Conservation (phyloP, 2,888 invertebrate genomes). For the Orthosia gothica region DNA sequence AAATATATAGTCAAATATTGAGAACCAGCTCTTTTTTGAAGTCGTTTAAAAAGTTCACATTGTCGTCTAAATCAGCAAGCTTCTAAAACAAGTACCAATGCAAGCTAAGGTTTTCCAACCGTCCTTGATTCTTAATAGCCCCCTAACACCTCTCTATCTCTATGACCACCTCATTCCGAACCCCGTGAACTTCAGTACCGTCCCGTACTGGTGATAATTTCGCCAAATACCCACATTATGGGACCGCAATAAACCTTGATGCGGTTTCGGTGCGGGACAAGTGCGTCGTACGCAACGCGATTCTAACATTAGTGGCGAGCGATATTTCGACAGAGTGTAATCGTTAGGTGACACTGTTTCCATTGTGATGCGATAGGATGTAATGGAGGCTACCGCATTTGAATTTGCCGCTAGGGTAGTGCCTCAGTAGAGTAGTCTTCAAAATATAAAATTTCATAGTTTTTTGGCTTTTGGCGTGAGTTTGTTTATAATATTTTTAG, state of each 20-base stretch:
- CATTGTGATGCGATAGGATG: neutral
- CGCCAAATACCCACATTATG: slow-evolving; percentile 30
- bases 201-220: slow-evolving; percentile 28
- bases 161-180: neutral
- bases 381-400: too few relatives aligned
- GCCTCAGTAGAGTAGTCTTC: too few relatives aligned
- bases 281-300: slow-evolving; percentile 53
- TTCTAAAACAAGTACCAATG: neutral
- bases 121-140: neutral
- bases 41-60: too few relatives aligned
- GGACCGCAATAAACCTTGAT: slow-evolving; percentile 49
- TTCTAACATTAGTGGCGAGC: slow-evolving; percentile 60
- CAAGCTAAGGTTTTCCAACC: neutral
- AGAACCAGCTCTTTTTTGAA: too few relatives aligned
- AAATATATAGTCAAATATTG: too few relatives aligned
- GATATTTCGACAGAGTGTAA: slow-evolving; percentile 58
- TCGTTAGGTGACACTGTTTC: slow-evolving; percentile 40
- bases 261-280: slow-evolving; percentile 35
- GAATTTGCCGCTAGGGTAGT: too few relatives aligned
- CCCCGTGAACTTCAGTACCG: slow-evolving; percentile 21
- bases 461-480: too few relatives aligned
- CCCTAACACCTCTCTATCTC: neutral
- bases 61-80: too few relatives aligned
- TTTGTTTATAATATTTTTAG: too few relatives aligned
- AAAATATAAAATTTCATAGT: too few relatives aligned